These are phyloP conservation scores for Dolomedes plantarius DNA, from an alignment of 2,888 invertebrate genomes.

Conservation along the genomic window DNA sequence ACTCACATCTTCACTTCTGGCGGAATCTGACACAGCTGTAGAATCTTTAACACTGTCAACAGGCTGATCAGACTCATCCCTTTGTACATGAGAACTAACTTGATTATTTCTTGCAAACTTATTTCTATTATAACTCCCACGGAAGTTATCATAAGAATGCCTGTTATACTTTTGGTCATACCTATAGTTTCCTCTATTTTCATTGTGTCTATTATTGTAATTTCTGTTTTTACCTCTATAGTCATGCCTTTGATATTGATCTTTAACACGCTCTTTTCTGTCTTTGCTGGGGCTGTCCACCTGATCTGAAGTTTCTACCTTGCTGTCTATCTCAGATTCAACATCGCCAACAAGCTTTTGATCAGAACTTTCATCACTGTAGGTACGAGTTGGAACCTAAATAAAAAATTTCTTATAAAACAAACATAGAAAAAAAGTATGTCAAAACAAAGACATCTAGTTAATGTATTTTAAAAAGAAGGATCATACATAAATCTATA, in stretches of 20 bases:
- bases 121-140: background rate
- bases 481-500: too few relatives aligned
- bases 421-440: too few relatives aligned
- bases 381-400: background rate
- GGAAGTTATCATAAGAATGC: background rate
- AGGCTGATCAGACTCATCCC: background rate
- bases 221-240: slow-evolving; percentile 7
- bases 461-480: too few relatives aligned
- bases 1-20: background rate
- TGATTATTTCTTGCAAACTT: background rate
- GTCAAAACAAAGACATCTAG: too few relatives aligned
- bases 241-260: background rate
- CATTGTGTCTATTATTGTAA: background rate
- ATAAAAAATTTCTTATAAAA: too few relatives aligned
- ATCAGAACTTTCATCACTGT: background rate
- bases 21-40: background rate
- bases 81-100: too few relatives aligned
- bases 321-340: background rate
- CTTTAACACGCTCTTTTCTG: background rate
- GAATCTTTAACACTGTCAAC: background rate
- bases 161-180: background rate
- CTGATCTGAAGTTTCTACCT: background rate
- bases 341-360: background rate
- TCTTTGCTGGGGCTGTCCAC: background rate
- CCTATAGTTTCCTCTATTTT: slow-evolving; percentile 11